A percentile compares a stretch with the other conserved stretches of the same genome.
phyloP scores from a whole-genome alignment of 2,888 invertebrate species.

The Sinelater perroti region DNA sequence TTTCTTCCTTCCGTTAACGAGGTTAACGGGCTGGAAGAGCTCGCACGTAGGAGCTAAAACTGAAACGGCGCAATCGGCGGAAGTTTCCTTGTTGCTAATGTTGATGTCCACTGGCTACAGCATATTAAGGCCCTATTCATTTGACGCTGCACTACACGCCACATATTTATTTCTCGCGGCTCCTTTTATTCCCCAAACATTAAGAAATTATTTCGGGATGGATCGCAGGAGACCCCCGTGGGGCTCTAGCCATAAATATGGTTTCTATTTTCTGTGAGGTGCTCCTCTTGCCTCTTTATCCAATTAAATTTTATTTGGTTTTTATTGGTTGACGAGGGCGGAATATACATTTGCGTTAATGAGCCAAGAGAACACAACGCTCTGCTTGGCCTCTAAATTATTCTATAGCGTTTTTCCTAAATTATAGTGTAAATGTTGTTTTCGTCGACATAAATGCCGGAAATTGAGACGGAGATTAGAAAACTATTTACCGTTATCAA shows the following conservation, averaged over 20 bases:
- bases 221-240: too few relatives aligned
- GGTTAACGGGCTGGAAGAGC: slow-evolving; percentile 25
- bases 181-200: too few relatives aligned
- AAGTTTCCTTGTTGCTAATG: slow-evolving; percentile 7
- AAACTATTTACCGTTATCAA: too few relatives aligned
- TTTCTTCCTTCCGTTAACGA: slow-evolving; percentile 17
- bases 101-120: slow-evolving; percentile 3
- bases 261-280: slow-evolving; percentile 7
- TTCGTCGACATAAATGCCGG: too few relatives aligned
- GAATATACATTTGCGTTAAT: slow-evolving; percentile 7
- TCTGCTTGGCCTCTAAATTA: too few relatives aligned
- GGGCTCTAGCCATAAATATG: too few relatives aligned
- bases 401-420: too few relatives aligned
- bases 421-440: too few relatives aligned
- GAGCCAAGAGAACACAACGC: not conserved
- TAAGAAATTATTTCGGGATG: too few relatives aligned
- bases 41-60: slow-evolving; percentile 20
- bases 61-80: slow-evolving; percentile 19
- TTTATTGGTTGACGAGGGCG: slow-evolving; percentile 8
- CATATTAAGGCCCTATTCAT: slow-evolving; percentile 1
- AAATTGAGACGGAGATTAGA: too few relatives aligned
- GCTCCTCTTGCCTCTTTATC: slow-evolving; percentile 1
- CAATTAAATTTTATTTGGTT: slow-evolving; percentile 11
- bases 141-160: slow-evolving; percentile 1
- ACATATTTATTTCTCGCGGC: too few relatives aligned